Conservation (phyloP, 2,113 vertebrate species). For the Eonycteris spelaea region DNA sequence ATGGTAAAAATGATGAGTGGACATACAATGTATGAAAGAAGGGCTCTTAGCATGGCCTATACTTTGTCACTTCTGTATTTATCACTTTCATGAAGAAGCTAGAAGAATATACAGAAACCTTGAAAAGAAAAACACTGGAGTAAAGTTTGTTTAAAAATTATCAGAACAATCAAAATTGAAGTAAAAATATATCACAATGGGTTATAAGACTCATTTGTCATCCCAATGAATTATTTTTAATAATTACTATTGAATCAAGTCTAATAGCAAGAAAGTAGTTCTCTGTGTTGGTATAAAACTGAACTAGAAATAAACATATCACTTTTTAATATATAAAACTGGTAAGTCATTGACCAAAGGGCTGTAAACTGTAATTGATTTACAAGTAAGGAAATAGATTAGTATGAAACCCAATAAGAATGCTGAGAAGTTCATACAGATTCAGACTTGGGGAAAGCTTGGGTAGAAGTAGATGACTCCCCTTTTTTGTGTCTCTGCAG, state of each 20-base stretch:
- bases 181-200: neutral
- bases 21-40: neutral
- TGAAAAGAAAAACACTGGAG: neutral
- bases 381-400: neutral
- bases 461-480: neutral
- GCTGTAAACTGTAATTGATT: neutral
- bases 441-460: neutral
- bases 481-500: neutral
- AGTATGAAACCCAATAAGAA: neutral
- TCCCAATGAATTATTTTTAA: neutral
- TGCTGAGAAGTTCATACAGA: neutral
- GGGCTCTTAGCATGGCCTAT: rapidly evolving
- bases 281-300: neutral
- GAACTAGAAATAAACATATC: neutral
- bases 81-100: neutral
- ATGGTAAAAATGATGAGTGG: neutral
- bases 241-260: neutral
- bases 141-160: neutral
- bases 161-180: neutral
- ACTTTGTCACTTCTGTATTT: neutral
- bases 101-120: neutral
- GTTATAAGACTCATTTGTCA: neutral
- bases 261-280: neutral
- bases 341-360: neutral
- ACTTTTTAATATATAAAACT: neutral